Percentiles rank a stretch among this genome's conserved stretches.
Conservation (phyloP, 2,113 vertebrate species). For the Oryzias javanicus region DNA sequence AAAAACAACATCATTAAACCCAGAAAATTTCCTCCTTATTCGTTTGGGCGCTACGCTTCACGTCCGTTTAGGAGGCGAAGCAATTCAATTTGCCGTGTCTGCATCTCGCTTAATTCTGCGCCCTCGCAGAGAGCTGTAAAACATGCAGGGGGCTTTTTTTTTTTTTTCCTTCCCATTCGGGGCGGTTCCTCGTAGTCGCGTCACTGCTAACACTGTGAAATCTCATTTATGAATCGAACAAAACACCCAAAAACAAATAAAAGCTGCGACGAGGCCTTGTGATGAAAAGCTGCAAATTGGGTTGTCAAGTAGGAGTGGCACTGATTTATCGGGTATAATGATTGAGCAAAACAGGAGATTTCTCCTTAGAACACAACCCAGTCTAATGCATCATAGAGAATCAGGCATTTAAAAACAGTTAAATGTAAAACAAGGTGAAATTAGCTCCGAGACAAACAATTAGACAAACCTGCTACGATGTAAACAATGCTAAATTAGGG, state of each 20-base stretch:
- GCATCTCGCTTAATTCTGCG: slow-evolving; percentile 63
- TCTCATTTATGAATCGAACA: slow-evolving; percentile 68
- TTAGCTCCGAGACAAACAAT: slow-evolving; percentile 9
- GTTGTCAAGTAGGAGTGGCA: slow-evolving; percentile 38
- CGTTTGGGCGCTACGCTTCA: slow-evolving; percentile 55
- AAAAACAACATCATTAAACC: slow-evolving; percentile 69
- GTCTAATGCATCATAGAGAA: not conserved
- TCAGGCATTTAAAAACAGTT: slow-evolving; percentile 11
- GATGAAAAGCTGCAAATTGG: slow-evolving; percentile 59
- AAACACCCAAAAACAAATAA: slow-evolving; percentile 12
- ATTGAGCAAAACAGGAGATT: slow-evolving; percentile 23
- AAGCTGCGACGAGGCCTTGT: not conserved
- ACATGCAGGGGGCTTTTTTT: slow-evolving; percentile 39
- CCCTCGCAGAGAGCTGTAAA: slow-evolving; percentile 63
- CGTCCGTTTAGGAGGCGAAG: slow-evolving; percentile 73
- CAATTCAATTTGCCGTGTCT: slow-evolving; percentile 75
- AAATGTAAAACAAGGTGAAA: slow-evolving; percentile 8
- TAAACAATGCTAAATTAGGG: not conserved
- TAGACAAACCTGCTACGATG: not conserved
- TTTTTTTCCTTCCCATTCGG: slow-evolving; percentile 1
- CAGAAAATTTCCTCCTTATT: slow-evolving; percentile 61
- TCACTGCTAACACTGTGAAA: slow-evolving; percentile 37
- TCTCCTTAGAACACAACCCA: slow-evolving; percentile 6
- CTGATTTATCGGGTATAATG: slow-evolving; percentile 45
- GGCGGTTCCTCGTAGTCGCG: slow-evolving; percentile 9